Evolutionary conservation across 2,113 vertebrate species (phyloP).

Genomic region (Mus musculus): GRCm39 chr2:38003001-38003500

Average conservation of each 20-base stretch:
- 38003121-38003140: conserved; percentile 20
- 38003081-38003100: conserved; percentile 26
- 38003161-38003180: background rate
- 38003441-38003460: background rate
- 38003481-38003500: conserved; percentile 13
- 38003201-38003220: background rate
- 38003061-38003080: conserved; percentile 35
- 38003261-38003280: background rate
- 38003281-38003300: background rate
- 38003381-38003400: background rate
- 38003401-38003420: conserved; percentile 41
- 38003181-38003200: background rate
- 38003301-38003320: background rate
- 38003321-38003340: background rate
- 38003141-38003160: conserved; percentile 31
- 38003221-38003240: background rate
- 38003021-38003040: conserved; percentile 36
- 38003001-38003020: conserved; percentile 44
- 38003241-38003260: background rate
- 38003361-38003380: background rate
- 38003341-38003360: background rate
- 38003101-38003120: background rate
- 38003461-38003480: conserved; percentile 8
- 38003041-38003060: conserved; percentile 40
- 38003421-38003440: background rate